Percentiles rank a stretch among this genome's conserved stretches.
These are phyloP conservation scores for Drosophila elegans DNA, from an alignment of 1,140 invertebrate species.

Conservation along the genomic window DNA sequence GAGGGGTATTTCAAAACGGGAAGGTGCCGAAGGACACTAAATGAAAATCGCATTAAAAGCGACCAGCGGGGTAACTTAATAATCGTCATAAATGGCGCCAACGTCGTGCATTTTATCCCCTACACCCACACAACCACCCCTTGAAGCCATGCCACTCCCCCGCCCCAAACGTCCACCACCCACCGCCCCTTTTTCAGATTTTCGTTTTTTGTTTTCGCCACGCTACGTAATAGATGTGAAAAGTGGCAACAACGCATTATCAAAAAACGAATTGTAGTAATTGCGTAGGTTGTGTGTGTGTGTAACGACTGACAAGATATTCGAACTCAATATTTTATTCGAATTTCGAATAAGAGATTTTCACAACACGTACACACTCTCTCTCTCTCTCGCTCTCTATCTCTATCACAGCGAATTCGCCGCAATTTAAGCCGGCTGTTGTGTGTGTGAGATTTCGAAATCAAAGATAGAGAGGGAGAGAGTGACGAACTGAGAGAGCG, in stretches of 20 bases:
- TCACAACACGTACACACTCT: constrained; percentile 10
- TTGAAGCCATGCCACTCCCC: background rate
- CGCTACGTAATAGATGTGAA: constrained; percentile 77
- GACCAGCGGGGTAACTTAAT: constrained; percentile 53
- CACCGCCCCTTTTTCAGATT: constrained; percentile 10
- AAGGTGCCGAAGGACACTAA: constrained; percentile 5
- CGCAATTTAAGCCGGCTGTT: constrained; percentile 52
- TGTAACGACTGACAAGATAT: constrained; percentile 56
- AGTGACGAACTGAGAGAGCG: constrained; percentile 19
- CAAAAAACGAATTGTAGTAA: constrained; percentile 66
- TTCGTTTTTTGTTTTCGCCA: constrained; percentile 59
- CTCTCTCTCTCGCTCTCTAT: constrained; percentile 2
- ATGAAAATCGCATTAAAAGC: constrained; percentile 54
- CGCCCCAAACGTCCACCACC: background rate
- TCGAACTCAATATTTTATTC: constrained; percentile 80
- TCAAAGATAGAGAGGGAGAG: constrained; percentile 11
- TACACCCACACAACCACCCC: constrained; percentile 1
- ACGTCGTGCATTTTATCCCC: constrained; percentile 6
- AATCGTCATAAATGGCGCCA: constrained; percentile 76
- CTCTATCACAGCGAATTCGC: constrained; percentile 53
- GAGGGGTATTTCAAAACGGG: no score
- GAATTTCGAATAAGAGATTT: constrained; percentile 66
- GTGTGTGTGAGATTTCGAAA: constrained; percentile 32
- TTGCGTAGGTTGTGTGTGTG: constrained; percentile 37
- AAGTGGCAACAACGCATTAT: constrained; percentile 56